Evolutionary conservation across 2,888 invertebrate genomes (phyloP).

Genomic region (Agrochola lota): DNA sequence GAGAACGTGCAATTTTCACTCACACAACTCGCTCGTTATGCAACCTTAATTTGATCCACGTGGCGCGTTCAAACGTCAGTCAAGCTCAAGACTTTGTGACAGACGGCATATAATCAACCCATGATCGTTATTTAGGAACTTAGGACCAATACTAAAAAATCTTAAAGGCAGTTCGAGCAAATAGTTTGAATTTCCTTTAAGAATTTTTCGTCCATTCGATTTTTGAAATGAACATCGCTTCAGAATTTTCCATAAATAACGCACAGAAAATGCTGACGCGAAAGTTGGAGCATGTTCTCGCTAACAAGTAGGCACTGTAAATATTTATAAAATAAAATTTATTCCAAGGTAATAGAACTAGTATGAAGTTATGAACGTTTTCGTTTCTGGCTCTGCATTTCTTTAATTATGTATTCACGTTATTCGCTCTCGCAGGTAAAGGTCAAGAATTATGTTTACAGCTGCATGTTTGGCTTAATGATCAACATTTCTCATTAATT

Average conservation of each 20-base stretch:
- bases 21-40: too few species aligned
- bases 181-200: too few species aligned
- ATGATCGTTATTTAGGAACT: not conserved
- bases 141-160: not conserved
- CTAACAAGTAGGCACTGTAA: constrained; percentile 12
- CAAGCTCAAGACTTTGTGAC: not conserved
- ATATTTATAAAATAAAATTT: constrained; percentile 22
- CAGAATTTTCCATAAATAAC: too few species aligned
- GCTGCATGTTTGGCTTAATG: constrained; percentile 31
- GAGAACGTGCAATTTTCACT: too few species aligned
- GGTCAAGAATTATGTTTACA: constrained; percentile 39
- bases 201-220: too few species aligned
- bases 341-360: not conserved
- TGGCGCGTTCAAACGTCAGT: not conserved
- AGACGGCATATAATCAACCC: not conserved
- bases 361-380: constrained; percentile 9
- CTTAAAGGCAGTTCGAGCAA: not conserved
- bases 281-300: not conserved
- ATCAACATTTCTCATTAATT: constrained; percentile 36
- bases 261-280: not conserved
- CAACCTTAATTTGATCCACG: not conserved
- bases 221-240: too few species aligned
- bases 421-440: constrained; percentile 16
- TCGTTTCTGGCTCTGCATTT: constrained; percentile 18
- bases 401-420: constrained; percentile 15